Base-by-base conservation (phyloP, 2,888 invertebrate species). In the Polylopha cassiicola region DNA sequence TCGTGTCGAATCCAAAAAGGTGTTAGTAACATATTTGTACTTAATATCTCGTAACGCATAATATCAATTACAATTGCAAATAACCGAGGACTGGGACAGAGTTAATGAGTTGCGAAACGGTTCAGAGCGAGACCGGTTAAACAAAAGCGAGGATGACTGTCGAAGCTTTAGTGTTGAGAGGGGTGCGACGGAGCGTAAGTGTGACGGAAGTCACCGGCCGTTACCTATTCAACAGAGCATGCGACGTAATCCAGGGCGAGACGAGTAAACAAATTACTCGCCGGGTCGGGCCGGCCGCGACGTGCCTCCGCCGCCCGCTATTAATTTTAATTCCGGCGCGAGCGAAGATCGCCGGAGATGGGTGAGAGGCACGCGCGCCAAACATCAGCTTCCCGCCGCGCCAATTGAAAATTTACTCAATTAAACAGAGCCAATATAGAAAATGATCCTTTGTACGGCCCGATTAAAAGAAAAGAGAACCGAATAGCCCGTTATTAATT, bases 231-330 rank as follows among this genome's bases (percentile, higher is more conserved):
- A 79, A 61, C 66, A 69, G 68, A 76, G 80, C 80, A 69, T 71
- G 70, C 80, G 68, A 69, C 73, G 74, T 84, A 82, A 84, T 84
- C 82, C 82, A 58, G 66, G 67, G 72, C 69, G 73, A 72, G 76
- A 68, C 75, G 74, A 77, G 80, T 82, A 84, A 84, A 84, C 84
- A 84, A 84, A 82, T 84, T 82, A 82, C 80, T 61, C 60, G 55
- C 64, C 62, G 71, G 65, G 65, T 65, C 62, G 62, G 65, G 62
- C 62, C 69, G 64, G 61, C 54, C 64, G 63, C 61, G 67, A 61
- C 62, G 65, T 67, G 70, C 66, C 68, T 74, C 48, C 68, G 70
- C 43, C 56, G 54, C 64, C 68, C 64, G 74, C 84, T 81, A 84
- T 84, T 82, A 82, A 84, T 84, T 82, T 82, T 84, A 82, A 84